A percentile compares a stretch with the other conserved stretches of the same genome.
Evolutionary conservation across 1,140 invertebrate species (phyloP).

Genomic region (Apocrypta bakeri): DNA sequence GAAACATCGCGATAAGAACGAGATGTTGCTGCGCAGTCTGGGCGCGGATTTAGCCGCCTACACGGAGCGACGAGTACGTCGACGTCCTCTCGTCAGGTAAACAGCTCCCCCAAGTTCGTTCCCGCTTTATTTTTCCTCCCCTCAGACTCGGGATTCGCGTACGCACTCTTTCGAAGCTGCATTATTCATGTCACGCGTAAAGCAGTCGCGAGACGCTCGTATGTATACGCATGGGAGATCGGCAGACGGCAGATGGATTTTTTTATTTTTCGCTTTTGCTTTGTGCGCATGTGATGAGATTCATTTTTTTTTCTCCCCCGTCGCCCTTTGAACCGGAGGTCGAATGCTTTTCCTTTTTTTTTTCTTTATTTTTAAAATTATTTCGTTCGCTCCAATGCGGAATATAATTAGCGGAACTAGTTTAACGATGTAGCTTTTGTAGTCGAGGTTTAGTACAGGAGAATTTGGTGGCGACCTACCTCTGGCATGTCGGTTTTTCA

Average conservation of each 20-base stretch:
- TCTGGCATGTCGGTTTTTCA: no score
- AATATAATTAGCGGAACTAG: no score
- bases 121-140: no score
- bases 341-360: background rate
- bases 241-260: background rate
- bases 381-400: no score
- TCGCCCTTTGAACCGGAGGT: background rate
- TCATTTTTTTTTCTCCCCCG: constrained; percentile 1
- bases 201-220: background rate
- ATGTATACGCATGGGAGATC: background rate
- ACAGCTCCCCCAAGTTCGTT: background rate
- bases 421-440: no score
- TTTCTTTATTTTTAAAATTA: background rate
- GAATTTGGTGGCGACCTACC: no score
- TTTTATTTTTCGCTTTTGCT: background rate
- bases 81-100: constrained; percentile 20
- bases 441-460: no score
- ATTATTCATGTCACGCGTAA: constrained; percentile 34
- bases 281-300: background rate
- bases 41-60: constrained; percentile 5
- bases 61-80: background rate
- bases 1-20: background rate
- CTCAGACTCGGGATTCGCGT: background rate
- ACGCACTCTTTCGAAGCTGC: background rate
- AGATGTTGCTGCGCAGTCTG: background rate